Base-by-base conservation (phyloP, 2,888 invertebrate genomes). In the Microctonus brassicae region DNA sequence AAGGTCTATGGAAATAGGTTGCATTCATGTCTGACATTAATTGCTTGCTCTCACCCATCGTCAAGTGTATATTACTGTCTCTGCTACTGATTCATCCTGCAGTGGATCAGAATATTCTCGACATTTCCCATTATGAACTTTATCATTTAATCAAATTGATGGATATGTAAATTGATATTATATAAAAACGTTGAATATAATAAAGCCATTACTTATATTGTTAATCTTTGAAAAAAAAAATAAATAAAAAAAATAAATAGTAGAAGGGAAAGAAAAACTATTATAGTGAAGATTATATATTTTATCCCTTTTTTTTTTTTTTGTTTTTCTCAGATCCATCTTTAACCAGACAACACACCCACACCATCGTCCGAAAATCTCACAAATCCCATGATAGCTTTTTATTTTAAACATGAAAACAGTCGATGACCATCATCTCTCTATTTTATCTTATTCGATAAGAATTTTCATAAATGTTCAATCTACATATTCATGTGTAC, bases 91-190 rank as follows among this genome's bases (percentile, higher is more conserved):
- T 29, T 20, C 6, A 5, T 20, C 9, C 33, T n/a, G n/a, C n/a
- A 58, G 33, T 34, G 17, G 34, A 58, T 34, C 17, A 1, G 13
- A 63, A 3, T 47, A n/a, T 13, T 53, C 20, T 55, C 34, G 34
- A 65, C 34, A 24, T 65, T 65, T 65, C 65, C 65, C 55, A 65
- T 65, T 65, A 65, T 34, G 22, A 47, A 53, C 52, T 55, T 6
- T 55, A 65, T 34, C 55, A 26, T 20, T 34, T 4, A 33, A 58
- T 58, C 58, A 33, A 58, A 24, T 55, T 55, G 55, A 11, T n/a
- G 4, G n/a, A 17, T 26, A 62, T 42, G n/a, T 39, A 20, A 55
- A 55, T 33, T 26, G n/a, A n/a, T n/a, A 65, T n/a, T 33, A 5
- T 2, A 11, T 26, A 0, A 20, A 52, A 24, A n/a, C 11, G 22